Percentiles rank a stretch among this genome's conserved stretches.
Evolutionary conservation across 23 tunicate genomes (phyloP).

Genomic region (Trididemnum miniatum): DNA sequence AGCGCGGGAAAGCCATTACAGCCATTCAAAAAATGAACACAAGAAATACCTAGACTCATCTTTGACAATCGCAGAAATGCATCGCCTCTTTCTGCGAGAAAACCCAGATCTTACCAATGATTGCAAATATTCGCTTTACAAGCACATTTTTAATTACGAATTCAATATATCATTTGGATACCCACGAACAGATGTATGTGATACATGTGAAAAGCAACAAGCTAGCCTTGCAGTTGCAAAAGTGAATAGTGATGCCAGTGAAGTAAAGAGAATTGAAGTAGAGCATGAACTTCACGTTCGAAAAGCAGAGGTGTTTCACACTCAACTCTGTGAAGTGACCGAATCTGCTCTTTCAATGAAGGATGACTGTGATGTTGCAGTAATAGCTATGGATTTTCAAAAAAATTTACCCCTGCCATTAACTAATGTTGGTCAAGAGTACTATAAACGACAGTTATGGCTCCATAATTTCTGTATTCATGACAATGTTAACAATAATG

Average conservation of each 20-base stretch:
- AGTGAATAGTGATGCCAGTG: background rate
- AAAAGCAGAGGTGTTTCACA: conserved; percentile 25
- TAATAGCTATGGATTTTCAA: conserved; percentile 5
- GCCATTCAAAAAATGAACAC: conserved; percentile 17
- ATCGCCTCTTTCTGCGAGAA: conserved; percentile 10
- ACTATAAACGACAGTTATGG: conserved; percentile 24
- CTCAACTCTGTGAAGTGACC: conserved; percentile 2
- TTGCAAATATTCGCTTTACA: conserved; percentile 14
- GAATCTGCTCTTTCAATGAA: conserved; percentile 3
- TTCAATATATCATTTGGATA: conserved; percentile 33
- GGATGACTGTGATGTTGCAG: background rate
- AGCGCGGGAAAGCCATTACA: conserved; percentile 27
- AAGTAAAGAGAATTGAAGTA: background rate
- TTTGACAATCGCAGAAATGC: conserved; percentile 13
- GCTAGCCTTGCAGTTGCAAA: background rate
- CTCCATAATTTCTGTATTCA: conserved; percentile 24
- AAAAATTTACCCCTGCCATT: conserved; percentile 17
- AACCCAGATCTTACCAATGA: background rate
- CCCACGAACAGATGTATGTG: conserved; percentile 10
- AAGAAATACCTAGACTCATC: conserved; percentile 8
- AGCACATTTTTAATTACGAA: conserved; percentile 26
- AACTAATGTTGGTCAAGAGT: conserved; percentile 4
- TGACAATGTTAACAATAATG: conserved; percentile 1
- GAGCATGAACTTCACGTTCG: conserved; percentile 29
- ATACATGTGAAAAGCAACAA: conserved; percentile 24